Conservation (phyloP, 1,140 invertebrate genomes). For the Macrotrachela quadricornifera region DNA sequence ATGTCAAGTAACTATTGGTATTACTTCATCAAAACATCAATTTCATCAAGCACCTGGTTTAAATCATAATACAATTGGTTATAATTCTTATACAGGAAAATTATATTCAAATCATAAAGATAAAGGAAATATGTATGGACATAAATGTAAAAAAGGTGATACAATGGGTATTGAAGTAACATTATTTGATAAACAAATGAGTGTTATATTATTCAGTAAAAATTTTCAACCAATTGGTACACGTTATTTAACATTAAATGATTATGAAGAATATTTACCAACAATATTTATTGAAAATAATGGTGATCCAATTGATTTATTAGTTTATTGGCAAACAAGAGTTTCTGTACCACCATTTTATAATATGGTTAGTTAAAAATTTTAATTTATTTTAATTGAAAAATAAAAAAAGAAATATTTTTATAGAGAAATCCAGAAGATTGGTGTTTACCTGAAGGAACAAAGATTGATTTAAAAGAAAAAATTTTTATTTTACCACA, state of each 20-base stretch:
- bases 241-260: conserved; percentile 13
- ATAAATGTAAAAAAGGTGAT: conserved; percentile 21
- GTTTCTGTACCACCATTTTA: conserved; percentile 14
- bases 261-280: conserved; percentile 16
- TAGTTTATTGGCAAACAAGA: conserved; percentile 21
- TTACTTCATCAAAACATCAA: conserved; percentile 11
- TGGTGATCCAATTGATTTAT: conserved; percentile 17
- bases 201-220: conserved; percentile 15
- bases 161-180: conserved; percentile 18
- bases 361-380: conserved; percentile 14
- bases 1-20: conserved; percentile 20
- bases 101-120: conserved; percentile 17
- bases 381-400: too few relatives aligned
- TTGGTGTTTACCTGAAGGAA: conserved; percentile 20
- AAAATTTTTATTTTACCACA: conserved; percentile 13
- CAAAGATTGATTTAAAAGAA: conserved; percentile 13
- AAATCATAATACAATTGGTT: conserved; percentile 17
- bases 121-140: conserved; percentile 17
- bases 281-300: conserved; percentile 20
- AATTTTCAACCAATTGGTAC: conserved; percentile 16
- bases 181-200: conserved; percentile 15
- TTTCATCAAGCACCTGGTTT: conserved; percentile 19
- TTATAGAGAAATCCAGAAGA: conserved; percentile 16
- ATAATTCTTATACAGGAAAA: conserved; percentile 18
- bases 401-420: too few relatives aligned